Percentiles rank a stretch among this genome's conserved stretches.
Evolutionary conservation across 1,140 invertebrate species (phyloP).

Genomic region (Lucilia sericata): DNA sequence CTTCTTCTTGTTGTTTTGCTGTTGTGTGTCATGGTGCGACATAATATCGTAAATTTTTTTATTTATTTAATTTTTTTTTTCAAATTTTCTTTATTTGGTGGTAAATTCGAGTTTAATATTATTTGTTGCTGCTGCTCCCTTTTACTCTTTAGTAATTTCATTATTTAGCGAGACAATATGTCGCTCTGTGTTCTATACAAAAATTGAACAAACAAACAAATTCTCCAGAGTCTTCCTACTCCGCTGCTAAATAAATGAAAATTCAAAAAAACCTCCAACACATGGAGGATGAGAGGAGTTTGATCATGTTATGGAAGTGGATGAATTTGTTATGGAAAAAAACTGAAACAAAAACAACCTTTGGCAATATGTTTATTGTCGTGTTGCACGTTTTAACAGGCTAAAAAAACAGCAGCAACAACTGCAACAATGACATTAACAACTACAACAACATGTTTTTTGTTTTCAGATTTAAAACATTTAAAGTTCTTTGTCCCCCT

Average conservation of each 20-base stretch:
- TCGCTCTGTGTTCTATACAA: neutral
- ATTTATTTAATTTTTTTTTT: neutral
- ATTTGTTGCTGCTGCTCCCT: neutral
- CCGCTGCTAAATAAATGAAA: neutral
- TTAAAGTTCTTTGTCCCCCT: slow-evolving; percentile 4
- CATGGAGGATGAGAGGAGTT: neutral
- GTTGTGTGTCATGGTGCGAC: neutral
- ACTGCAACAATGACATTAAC: neutral
- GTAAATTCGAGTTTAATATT: neutral
- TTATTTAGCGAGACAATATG: slow-evolving; percentile 1
- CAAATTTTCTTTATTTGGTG: neutral
- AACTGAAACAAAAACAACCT: neutral
- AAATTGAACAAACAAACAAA: neutral
- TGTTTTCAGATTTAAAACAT: neutral
- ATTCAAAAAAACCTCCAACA: neutral
- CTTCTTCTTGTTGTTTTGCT: neutral
- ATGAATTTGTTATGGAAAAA: neutral
- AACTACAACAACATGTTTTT: neutral
- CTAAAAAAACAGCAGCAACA: neutral
- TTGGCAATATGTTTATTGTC: slow-evolving; percentile 6
- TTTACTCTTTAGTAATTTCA: neutral
- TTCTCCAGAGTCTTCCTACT: neutral
- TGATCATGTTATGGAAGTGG: neutral
- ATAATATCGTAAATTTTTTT: neutral
- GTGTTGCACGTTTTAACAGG: neutral